These are phyloP conservation scores for Diplazon laetatorius DNA, from an alignment of 2,888 invertebrate genomes.

Conservation along the genomic window DNA sequence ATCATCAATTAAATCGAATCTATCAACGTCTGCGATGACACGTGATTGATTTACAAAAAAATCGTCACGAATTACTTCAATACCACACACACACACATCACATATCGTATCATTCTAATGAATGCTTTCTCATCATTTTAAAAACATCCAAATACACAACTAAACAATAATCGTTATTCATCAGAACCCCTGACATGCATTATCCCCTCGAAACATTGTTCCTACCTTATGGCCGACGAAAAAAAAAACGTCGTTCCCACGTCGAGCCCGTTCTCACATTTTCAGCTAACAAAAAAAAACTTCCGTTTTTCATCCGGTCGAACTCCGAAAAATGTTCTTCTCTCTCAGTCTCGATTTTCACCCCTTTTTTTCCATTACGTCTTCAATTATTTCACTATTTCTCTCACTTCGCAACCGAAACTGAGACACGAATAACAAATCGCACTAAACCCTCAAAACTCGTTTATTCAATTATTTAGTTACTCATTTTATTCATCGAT, in stretches of 20 bases:
- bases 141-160: too few relatives aligned
- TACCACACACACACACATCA: too few relatives aligned
- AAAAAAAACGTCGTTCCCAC: constrained; percentile 13
- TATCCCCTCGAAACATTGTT: background rate
- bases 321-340: constrained; percentile 12
- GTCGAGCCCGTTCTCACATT: background rate
- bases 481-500: too few relatives aligned
- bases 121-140: too few relatives aligned
- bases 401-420: constrained; percentile 11
- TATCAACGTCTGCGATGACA: constrained; percentile 4
- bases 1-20: constrained; percentile 37
- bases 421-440: constrained; percentile 8
- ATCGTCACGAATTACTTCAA: too few relatives aligned
- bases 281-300: constrained; percentile 33
- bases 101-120: too few relatives aligned
- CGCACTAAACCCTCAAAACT: constrained; percentile 21
- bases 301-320: constrained; percentile 18
- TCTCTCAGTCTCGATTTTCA: constrained; percentile 6
- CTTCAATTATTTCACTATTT: constrained; percentile 33
- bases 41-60: constrained; percentile 4
- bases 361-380: background rate
- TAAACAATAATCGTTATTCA: too few relatives aligned
- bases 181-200: too few relatives aligned
- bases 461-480: constrained; percentile 24
- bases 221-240: constrained; percentile 38